Conservation (phyloP, 2,113 vertebrate genomes). For the Labrus mixtus region DNA sequence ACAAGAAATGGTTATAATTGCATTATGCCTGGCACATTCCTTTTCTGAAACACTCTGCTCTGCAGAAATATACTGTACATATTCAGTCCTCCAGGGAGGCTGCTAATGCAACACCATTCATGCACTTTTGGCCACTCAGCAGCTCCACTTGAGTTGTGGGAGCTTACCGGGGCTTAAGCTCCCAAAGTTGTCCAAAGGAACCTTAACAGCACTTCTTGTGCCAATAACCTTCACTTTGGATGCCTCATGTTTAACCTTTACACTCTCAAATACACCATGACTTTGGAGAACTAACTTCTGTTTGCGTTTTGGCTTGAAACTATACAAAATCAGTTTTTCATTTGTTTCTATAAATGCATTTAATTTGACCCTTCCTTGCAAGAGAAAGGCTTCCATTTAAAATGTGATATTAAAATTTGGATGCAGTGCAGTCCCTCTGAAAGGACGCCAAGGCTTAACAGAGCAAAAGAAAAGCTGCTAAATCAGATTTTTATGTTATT, state of each 20-base stretch:
- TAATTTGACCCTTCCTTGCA: constrained; percentile 8
- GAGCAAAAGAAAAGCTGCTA: constrained; percentile 33
- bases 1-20: not conserved
- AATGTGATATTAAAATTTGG: constrained; percentile 33
- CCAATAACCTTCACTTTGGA: constrained; percentile 14
- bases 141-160: constrained; percentile 11
- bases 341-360: constrained; percentile 33
- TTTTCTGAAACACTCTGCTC: not conserved
- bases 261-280: not conserved
- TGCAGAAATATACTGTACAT: not conserved
- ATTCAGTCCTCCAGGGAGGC: not conserved
- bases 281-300: not conserved
- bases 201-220: constrained; percentile 5
- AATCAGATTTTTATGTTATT: constrained; percentile 57
- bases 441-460: constrained; percentile 19
- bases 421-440: constrained; percentile 7
- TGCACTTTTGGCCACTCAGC: not conserved
- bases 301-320: no score
- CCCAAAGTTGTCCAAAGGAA: not conserved
- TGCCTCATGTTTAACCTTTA: not conserved
- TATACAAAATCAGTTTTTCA: constrained; percentile 23
- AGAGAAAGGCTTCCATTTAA: constrained; percentile 22
- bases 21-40: not conserved
- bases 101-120: constrained; percentile 1
- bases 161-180: constrained; percentile 28